Percentiles rank a stretch among this genome's conserved stretches.
These are phyloP conservation scores for Trissolcus brochymenae DNA, from an alignment of 2,888 invertebrate species.

Conservation along the genomic window DNA sequence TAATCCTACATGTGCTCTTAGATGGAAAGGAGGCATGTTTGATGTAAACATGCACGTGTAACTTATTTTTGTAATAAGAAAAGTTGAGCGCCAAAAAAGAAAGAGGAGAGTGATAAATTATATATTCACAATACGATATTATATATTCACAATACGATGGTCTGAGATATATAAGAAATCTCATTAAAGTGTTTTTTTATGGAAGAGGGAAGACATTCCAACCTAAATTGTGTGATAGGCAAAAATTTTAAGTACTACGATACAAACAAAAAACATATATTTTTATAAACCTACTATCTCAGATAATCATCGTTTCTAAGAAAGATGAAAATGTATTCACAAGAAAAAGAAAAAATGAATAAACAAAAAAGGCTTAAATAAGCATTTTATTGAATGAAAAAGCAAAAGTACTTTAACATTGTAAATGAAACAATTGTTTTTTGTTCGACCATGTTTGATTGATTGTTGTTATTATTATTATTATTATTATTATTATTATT, in stretches of 20 bases:
- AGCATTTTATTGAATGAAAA: conserved; percentile 35
- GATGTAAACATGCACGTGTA: conserved; percentile 4
- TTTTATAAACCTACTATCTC: conserved; percentile 55
- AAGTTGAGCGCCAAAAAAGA: conserved; percentile 23
- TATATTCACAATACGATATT: conserved; percentile 32
- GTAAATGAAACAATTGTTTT: conserved; percentile 25
- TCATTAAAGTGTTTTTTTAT: conserved; percentile 47
- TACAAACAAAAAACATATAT: conserved; percentile 40
- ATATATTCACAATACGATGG: conserved; percentile 41
- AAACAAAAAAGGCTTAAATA: conserved; percentile 40
- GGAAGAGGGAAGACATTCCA: conserved; percentile 41
- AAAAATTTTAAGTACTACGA: conserved; percentile 52
- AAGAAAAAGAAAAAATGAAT: conserved; percentile 15
- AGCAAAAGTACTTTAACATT: conserved; percentile 31
- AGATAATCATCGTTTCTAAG: conserved; percentile 57
- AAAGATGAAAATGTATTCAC: conserved; percentile 45
- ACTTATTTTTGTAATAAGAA: conserved; percentile 11
- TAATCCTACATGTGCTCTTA: conserved; percentile 53
- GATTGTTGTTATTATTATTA: conserved; percentile 8
- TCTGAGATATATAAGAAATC: conserved; percentile 40
- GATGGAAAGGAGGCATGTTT: conserved; percentile 24
- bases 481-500: too few species aligned
- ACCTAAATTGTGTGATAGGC: conserved; percentile 56
- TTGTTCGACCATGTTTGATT: conserved; percentile 41
- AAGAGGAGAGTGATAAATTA: conserved; percentile 12